Base-by-base conservation (phyloP, 2,797 vertebrate genomes). In the Leuciscus waleckii region DNA sequence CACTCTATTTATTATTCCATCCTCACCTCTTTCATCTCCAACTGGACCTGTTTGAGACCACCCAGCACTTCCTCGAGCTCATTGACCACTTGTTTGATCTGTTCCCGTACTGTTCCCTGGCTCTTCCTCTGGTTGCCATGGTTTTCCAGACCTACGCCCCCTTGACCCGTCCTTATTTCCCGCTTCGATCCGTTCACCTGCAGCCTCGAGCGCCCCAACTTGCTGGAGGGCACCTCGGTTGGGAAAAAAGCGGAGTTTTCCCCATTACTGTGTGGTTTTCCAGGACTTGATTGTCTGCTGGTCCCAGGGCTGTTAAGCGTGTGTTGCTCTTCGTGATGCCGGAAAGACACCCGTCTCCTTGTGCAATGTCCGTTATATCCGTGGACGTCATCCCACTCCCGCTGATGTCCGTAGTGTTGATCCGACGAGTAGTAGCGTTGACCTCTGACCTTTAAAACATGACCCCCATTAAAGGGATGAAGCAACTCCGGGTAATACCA, bases 21-120 rank as follows among this genome's bases (percentile, higher is more conserved):
- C 89, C 95, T 91, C 93, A 96, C 96, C 95, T 96, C 95, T 93
- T 95, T 96, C 95, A 96, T 96, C 92, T 96, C 96, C 87, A 94
- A 87, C 61, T 96, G 95, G 90, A 96, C 95, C 92, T 95, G 94
- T 92, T 96, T 96, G 89, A 96, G 91, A 85, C 95, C 95, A 61
- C 95, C 94, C 89, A 96, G 90, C 86, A 96, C 96, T 71, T 92
- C 94, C 90, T 96, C 95, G 87, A 96, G 92, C 90, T 96, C 89
- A 1, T 90, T 93, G 87, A 96, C 95, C 91, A 96, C 95, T 91
- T 94, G 94, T 91, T 94, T 92, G 90, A 96, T 96, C 87, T 95
- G 93, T 85, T 95, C 93, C 65, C 94, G 93, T 84, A 96, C 95
- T 1, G 87, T 77, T 68, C 83, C 92, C 82, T 91, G 92, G 65